These are phyloP conservation scores for Nysson spinosus DNA, from an alignment of 2,888 invertebrate genomes.

Conservation along the genomic window DNA sequence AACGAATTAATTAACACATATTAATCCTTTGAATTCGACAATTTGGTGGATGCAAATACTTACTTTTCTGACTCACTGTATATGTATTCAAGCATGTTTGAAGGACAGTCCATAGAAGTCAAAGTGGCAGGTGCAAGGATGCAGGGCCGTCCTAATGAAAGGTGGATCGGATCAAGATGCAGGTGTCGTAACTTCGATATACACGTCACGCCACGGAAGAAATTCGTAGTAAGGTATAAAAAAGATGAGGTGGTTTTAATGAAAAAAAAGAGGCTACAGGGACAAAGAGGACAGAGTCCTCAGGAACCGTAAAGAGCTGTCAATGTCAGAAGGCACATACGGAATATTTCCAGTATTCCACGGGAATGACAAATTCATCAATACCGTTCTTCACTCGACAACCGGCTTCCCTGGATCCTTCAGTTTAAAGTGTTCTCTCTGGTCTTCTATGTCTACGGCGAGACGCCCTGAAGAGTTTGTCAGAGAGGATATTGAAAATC, in stretches of 20 bases:
- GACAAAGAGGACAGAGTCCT: slow-evolving; percentile 13
- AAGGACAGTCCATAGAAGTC: neutral
- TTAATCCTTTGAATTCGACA: too few species aligned
- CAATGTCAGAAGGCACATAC: slow-evolving; percentile 39
- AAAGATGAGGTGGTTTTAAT: slow-evolving; percentile 16
- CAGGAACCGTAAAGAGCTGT: slow-evolving; percentile 34
- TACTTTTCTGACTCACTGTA: too few species aligned
- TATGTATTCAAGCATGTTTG: too few species aligned
- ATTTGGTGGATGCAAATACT: too few species aligned
- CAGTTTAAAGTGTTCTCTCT: slow-evolving; percentile 35
- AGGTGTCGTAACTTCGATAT: slow-evolving; percentile 6
- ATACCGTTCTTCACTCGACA: slow-evolving; percentile 42
- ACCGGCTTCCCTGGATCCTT: slow-evolving; percentile 36
- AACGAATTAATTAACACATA: too few species aligned
- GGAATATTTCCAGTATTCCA: slow-evolving; percentile 28
- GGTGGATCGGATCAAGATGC: neutral
- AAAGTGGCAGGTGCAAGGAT: neutral
- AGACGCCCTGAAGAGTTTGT: slow-evolving; percentile 31
- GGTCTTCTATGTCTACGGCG: slow-evolving; percentile 36
- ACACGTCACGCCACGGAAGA: slow-evolving; percentile 11
- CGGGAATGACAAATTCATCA: slow-evolving; percentile 42
- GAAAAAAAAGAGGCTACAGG: slow-evolving; percentile 30
- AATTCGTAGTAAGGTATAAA: slow-evolving; percentile 5
- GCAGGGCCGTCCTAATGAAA: neutral
- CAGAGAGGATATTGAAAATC: slow-evolving; percentile 25